Evolutionary conservation across 2,113 vertebrate genomes (phyloP).

Genomic region (Halcyon senegalensis): DNA sequence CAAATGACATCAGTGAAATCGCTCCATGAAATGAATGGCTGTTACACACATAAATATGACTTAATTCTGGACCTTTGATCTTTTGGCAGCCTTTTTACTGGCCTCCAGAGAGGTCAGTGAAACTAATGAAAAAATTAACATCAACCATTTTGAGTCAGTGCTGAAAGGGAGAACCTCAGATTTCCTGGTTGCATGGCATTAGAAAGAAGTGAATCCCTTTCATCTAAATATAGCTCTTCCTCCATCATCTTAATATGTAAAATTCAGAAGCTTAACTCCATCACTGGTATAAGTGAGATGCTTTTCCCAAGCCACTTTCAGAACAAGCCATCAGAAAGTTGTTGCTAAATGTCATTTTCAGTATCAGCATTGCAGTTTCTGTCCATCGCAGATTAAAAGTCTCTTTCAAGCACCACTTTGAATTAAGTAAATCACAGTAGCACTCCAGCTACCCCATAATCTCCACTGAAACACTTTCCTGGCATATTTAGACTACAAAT

Average conservation of each 20-base stretch:
- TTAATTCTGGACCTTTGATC: constrained; percentile 21
- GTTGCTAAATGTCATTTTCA: constrained; percentile 46
- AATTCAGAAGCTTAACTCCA: constrained; percentile 42
- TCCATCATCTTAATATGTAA: constrained; percentile 14
- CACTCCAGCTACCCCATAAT: constrained; percentile 33
- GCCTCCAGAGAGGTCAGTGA: background rate
- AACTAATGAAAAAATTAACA: constrained; percentile 2
- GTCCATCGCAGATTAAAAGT: constrained; percentile 48
- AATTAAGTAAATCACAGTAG: constrained; percentile 48
- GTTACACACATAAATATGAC: background rate
- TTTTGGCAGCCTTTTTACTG: background rate
- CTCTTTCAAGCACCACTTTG: constrained; percentile 54
- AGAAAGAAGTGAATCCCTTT: constrained; percentile 12
- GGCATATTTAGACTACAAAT: constrained; percentile 47
- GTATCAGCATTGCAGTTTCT: constrained; percentile 48
- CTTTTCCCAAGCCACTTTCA: constrained; percentile 31
- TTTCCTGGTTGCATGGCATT: background rate
- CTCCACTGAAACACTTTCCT: constrained; percentile 10
- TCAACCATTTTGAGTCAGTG: background rate
- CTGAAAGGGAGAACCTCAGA: background rate
- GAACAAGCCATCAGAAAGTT: constrained; percentile 53
- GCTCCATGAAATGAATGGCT: background rate
- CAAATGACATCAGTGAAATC: background rate
- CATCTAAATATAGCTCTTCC: constrained; percentile 46
- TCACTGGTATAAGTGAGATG: background rate